phyloP scores from a whole-genome alignment of 2,113 vertebrate species.

The Leptocoma aspasia region DNA sequence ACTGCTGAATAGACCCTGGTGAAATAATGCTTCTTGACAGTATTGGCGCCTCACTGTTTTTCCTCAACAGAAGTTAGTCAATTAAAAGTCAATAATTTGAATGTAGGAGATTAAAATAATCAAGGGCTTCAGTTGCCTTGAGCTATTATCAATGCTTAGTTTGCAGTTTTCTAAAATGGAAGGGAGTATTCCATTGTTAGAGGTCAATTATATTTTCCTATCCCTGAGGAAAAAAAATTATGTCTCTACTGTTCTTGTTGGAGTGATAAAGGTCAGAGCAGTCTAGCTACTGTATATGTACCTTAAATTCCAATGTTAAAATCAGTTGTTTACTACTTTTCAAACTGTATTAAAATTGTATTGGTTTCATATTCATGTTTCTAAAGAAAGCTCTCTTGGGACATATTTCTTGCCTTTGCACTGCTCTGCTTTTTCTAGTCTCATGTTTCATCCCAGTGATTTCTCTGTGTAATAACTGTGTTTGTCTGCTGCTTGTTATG shows the following conservation, averaged over 20 bases:
- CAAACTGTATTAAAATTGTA: neutral
- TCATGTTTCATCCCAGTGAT: neutral
- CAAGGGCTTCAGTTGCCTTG: constrained; percentile 36
- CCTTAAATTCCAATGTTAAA: neutral
- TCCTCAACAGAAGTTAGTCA: neutral
- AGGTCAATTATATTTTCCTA: constrained; percentile 55
- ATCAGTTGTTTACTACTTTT: neutral
- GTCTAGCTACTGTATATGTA: neutral
- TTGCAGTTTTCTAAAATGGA: constrained; percentile 25
- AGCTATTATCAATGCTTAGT: constrained; percentile 60
- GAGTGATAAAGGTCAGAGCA: neutral
- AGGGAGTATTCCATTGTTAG: neutral
- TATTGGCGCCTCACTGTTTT: neutral
- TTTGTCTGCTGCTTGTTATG: neutral
- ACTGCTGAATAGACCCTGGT: neutral
- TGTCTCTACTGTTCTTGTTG: neutral
- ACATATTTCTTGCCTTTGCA: neutral
- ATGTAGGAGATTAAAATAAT: constrained; percentile 3
- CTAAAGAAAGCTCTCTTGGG: neutral
- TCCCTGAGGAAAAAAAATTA: neutral
- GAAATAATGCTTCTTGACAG: neutral
- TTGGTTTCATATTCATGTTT: neutral
- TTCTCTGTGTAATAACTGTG: neutral
- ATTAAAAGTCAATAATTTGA: constrained; percentile 6
- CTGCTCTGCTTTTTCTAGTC: neutral